Base-by-base conservation (phyloP, 2,888 invertebrate species). In the Catotricha subobsoleta region DNA sequence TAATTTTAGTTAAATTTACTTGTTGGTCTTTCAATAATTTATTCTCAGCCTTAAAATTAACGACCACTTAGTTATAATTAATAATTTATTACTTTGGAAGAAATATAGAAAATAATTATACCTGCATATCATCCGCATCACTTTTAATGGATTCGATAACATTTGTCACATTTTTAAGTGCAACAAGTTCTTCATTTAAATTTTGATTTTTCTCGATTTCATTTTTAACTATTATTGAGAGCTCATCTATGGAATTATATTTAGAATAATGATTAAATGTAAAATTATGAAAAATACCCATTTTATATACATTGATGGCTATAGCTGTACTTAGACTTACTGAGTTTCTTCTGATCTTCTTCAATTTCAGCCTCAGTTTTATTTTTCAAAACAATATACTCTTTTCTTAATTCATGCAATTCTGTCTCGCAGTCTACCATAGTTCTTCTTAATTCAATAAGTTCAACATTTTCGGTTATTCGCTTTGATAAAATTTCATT, bases 371-470 rank as follows among this genome's bases (percentile, higher is more conserved):
- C 10, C 16, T 40, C 40, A 13, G 21, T 23, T 31, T 31, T 31
- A 16, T 12, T 12, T 33, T 40, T 40, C 9, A 33, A 23, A 8
- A 6, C n/a, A 6, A 23, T 7, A 13, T 30, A 33, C 6, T 40
- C 23, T 2, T 27, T 25, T 9, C 19, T 23, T 15, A 40, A 25
- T 27, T 34, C 19, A 25, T 15, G n/a, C 5, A 40, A 15, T 27
- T 40, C 40, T 7, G 18, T 40, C 27, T 40, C 34, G 28, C 23
- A 34, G 8, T 40, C 19, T 7, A 21, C 19, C 13, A 34, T 27
- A 9, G 15, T 21, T 16, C 13, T 16, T 3, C 25, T 34, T 9
- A 34, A n/a, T 18, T 34, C 27, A 18, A 19, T 19, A 6, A 33
- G n/a, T 34, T 40, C 33, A n/a, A 18, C 13, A 31, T 25, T 40